Evolutionary conservation across 2,113 vertebrate species (phyloP).

Genomic region (Scortum barcoo): DNA sequence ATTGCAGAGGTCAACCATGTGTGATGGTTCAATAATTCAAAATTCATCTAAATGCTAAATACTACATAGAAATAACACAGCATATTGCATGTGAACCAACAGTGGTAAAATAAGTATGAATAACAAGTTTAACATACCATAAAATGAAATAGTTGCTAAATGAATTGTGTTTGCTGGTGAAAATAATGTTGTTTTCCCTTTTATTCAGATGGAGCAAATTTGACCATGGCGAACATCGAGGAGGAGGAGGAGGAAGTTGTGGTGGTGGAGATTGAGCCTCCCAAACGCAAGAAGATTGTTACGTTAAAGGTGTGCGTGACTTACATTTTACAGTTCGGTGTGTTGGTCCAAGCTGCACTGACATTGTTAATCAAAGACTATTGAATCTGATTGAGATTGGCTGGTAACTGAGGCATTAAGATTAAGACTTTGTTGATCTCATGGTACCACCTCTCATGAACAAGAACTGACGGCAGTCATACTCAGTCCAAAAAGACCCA

Average conservation of each 20-base stretch:
- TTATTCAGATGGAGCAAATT: slow-evolving; percentile 46
- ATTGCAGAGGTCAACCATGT: background rate
- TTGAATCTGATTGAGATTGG: background rate
- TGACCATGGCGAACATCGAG: slow-evolving; percentile 67
- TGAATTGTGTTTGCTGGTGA: background rate
- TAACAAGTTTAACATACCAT: background rate
- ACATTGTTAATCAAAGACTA: background rate
- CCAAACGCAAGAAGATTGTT: slow-evolving; percentile 74
- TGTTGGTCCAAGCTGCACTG: background rate
- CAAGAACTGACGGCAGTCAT: too few species aligned
- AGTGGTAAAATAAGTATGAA: too few species aligned
- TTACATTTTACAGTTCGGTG: background rate
- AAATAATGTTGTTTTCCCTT: slow-evolving; percentile 1
- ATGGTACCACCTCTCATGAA: too few species aligned
- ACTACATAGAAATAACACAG: too few species aligned
- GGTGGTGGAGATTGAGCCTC: slow-evolving; percentile 57
- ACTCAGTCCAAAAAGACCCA: too few species aligned
- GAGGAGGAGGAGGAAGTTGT: slow-evolving; percentile 67
- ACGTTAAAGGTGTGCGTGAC: slow-evolving; percentile 66
- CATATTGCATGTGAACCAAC: too few species aligned
- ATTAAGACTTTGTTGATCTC: too few species aligned
- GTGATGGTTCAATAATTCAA: background rate
- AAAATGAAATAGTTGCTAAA: too few species aligned
- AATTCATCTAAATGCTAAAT: background rate
- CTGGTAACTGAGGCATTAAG: too few species aligned